Evolutionary conservation across 1,140 invertebrate genomes (phyloP), one percentile per base, ranked within the genome.

Genomic region (Zaprionus vittiger): DNA sequence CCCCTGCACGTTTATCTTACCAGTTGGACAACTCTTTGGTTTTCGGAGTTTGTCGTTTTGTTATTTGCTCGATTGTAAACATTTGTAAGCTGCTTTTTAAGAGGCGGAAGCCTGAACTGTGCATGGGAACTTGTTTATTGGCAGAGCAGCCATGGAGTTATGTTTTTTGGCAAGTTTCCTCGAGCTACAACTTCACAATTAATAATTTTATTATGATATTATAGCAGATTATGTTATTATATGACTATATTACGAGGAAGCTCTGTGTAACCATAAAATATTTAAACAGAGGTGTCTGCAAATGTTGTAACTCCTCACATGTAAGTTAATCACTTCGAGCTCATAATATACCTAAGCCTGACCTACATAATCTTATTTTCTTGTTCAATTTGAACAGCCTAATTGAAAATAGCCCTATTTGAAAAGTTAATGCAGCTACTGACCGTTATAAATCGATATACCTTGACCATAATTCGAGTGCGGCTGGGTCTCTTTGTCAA

Each of bases 51-150:
- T 52, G 52, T 49, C 65, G 69, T 68, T 70, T 66, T 74, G 77
- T 79, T 56, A 31, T 66, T 76, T 61, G 68, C 28, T 57, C 63
- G 69, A 44, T 71, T 59, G 49, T 80, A 83, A 80, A 78, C 73
- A 78, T 56, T 77, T 63, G 71, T 61, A 41, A 73, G 72, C 56
- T 38, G 77, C 64, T 78, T 83, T 78, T 80, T 47, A 67, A 70
- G 64, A 87, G 84, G 66, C 83, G 83, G 83, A 87, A 87, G 78
- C 38, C n/a, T 77, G 34, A 54, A 20, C 37, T 41, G 55, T 71
- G 49, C 62, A 34, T 57, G 66, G 14, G 55, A 28, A 77, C 65
- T 63, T 70, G 70, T 65, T 52, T 52, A 17, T 47, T 17, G 7
- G 41, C n/a, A 47, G 41, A 7, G 41, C n/a, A 47, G 41, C 6